Percentiles rank a stretch among this genome's conserved stretches.
phyloP scores from a whole-genome alignment of 1,140 invertebrate genomes.

The Calliopsis andreniformis region DNA sequence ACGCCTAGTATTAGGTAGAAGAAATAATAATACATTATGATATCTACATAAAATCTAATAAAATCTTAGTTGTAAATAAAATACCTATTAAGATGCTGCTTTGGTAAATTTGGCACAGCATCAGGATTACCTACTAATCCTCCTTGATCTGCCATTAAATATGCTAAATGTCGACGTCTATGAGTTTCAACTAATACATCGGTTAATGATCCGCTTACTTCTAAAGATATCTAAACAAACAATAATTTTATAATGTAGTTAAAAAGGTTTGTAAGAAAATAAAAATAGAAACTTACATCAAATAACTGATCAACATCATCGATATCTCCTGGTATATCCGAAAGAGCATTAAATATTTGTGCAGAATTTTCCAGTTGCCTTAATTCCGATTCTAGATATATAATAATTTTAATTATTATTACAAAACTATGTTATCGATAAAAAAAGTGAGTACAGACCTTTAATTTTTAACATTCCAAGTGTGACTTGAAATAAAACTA shows the following conservation, averaged over 20 bases:
- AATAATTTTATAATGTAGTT: background rate
- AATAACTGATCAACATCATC: constrained; percentile 93
- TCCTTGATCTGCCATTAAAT: constrained; percentile 98
- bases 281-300: constrained; percentile 80
- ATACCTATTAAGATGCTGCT: constrained; percentile 90
- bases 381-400: constrained; percentile 87
- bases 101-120: constrained; percentile 93
- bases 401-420: constrained; percentile 21
- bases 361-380: constrained; percentile 94
- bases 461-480: constrained; percentile 97
- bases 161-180: constrained; percentile 94
- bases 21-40: constrained; percentile 17
- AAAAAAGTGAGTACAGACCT: constrained; percentile 79
- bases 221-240: constrained; percentile 80
- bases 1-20: constrained; percentile 82
- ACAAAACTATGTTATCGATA: constrained; percentile 14
- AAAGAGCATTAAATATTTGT: constrained; percentile 98
- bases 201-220: constrained; percentile 87
- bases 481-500: constrained; percentile 97
- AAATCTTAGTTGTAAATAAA: constrained; percentile 20
- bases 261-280: constrained; percentile 68
- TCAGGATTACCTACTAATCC: constrained; percentile 95
- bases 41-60: background rate
- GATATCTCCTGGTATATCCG: constrained; percentile 96
- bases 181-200: constrained; percentile 95